These are phyloP conservation scores for Pardalotus punctatus DNA, from an alignment of 2,113 vertebrate genomes.

Conservation along the genomic window DNA sequence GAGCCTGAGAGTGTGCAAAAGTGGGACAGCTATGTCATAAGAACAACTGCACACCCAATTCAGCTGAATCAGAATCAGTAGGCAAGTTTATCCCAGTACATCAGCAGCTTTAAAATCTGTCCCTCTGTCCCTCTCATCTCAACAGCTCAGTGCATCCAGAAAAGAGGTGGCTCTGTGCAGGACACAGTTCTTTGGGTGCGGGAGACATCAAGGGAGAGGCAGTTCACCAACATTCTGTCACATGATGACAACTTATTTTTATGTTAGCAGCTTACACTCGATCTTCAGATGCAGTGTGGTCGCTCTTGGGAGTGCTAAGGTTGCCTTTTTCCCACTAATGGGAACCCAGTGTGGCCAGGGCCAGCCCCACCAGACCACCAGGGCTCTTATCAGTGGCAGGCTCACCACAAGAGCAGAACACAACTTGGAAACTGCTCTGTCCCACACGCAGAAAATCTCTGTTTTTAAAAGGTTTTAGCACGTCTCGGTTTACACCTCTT, in stretches of 20 bases:
- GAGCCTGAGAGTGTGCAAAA: background rate
- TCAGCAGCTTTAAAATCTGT: background rate
- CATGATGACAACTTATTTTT: background rate
- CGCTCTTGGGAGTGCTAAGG: background rate
- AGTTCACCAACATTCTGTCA: background rate
- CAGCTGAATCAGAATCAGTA: background rate
- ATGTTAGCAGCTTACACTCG: background rate
- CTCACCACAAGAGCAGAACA: background rate
- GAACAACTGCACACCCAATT: accelerated
- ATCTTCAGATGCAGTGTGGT: background rate
- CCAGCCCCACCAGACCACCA: background rate
- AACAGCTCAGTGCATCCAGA: background rate
- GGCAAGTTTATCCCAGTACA: background rate
- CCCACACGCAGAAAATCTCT: accelerated
- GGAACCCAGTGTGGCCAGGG: background rate
- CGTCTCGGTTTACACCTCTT: background rate
- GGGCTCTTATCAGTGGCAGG: background rate
- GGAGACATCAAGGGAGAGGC: background rate
- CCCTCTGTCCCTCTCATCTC: background rate
- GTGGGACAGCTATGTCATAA: accelerated
- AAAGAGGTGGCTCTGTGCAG: background rate
- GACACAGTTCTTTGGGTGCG: background rate
- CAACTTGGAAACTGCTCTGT: background rate
- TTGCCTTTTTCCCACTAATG: background rate
- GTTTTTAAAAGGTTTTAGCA: background rate